Base-by-base conservation (phyloP, 1,140 invertebrate species). In the Cheumatopsyche charites region DNA sequence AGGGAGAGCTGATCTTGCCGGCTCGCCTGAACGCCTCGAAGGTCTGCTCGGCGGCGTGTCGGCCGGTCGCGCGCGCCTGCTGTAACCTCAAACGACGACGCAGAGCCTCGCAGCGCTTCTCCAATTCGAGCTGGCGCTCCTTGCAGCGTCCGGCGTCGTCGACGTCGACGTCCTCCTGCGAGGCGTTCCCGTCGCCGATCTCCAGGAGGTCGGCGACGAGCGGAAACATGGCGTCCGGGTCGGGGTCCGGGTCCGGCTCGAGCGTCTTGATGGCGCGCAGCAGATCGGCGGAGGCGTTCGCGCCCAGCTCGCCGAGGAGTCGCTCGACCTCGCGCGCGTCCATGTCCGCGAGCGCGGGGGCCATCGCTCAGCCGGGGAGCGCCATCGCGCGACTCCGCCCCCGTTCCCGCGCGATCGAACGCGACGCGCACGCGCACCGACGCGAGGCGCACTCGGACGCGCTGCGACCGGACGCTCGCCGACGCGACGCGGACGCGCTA, bases 1-100 rank as follows among this genome's bases (percentile, higher is more conserved):
- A 79, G 81, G 78, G 76, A 82, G 29, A 78, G 79, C 47, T 75
- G 77, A 25, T 79, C 95, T 91, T 7, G 9, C n/a, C 88, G 45
- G 91, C 88, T 79, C 91, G 81, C 78, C 92, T 89, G 78, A 94
- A 83, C 67, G 94, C 86, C 67, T 89, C 87, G 13, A 87, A 86
- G 1, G 91, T 87, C 80, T 96, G 91, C 69, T 91, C 89, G 62
- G 89, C 89, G 23, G 90, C 85, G 79, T 94, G 92, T 62, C 88
- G 87, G 12, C 92, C 91, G 73, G 94, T 84, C 15, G 89, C 82
- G 62, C 87, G 84, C 0, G 88, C 86, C 80, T 95, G 92, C 6
- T 94, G 80, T 78, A 94, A 93, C 0, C 90, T 82, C 42, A 95
- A 80, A 52, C 94, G 83, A 67, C 92, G 84, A 74, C 91, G 76